These are phyloP conservation scores for Cebidichthys violaceus DNA, from an alignment of 2,113 vertebrate genomes.

Conservation along the genomic window DNA sequence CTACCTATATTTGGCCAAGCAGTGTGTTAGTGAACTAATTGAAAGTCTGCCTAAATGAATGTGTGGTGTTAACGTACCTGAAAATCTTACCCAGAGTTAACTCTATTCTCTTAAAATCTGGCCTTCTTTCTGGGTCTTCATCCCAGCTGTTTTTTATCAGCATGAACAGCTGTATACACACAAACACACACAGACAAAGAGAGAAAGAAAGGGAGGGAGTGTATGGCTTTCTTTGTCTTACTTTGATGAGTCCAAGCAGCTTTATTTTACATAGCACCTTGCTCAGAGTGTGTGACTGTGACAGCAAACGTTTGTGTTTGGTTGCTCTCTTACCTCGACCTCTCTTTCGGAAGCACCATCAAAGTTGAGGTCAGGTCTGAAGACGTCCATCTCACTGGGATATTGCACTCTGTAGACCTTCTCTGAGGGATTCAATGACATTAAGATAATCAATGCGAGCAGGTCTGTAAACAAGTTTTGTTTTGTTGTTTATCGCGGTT, in stretches of 20 bases:
- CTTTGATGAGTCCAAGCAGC: not conserved
- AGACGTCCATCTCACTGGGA: slow-evolving; percentile 65
- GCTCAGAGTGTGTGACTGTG: not conserved
- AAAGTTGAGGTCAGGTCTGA: slow-evolving; percentile 92
- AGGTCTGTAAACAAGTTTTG: not conserved
- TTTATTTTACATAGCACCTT: not conserved
- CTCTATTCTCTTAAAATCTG: slow-evolving; percentile 97
- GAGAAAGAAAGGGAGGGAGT: not conserved
- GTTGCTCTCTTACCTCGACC: slow-evolving; percentile 85
- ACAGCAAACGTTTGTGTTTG: not conserved
- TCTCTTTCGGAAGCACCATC: slow-evolving; percentile 88
- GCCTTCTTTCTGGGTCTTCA: slow-evolving; percentile 97
- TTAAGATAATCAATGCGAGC: not conserved
- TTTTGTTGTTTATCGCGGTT: not conserved
- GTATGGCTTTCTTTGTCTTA: not conserved
- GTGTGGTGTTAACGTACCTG: slow-evolving; percentile 84
- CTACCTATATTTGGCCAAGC: not conserved
- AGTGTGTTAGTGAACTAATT: fast-evolving
- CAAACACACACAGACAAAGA: not conserved
- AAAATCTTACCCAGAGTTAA: slow-evolving; percentile 91
- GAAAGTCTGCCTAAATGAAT: not conserved
- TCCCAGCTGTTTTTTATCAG: slow-evolving; percentile 96
- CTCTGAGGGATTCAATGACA: slow-evolving; percentile 78
- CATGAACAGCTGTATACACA: slow-evolving; percentile 82
- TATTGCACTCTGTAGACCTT: slow-evolving; percentile 91